Evolutionary conservation across 37 sponge, comb jelly and placozoan genomes (phyloP), one percentile per base, ranked within the genome.

Genomic region (Halichondria panicea): DNA sequence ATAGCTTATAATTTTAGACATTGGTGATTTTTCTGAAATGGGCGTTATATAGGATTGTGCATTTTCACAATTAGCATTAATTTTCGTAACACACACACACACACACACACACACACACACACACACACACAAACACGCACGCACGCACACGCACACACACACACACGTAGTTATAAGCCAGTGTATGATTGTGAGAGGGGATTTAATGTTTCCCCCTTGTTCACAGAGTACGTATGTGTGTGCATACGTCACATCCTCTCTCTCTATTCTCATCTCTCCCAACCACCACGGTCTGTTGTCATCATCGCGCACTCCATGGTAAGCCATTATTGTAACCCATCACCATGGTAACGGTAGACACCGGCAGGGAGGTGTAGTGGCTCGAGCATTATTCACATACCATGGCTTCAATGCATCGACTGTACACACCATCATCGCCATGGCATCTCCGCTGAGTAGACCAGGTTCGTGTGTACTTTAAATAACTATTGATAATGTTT

Each of bases 231-330:
- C 69, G 81, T 84, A 32, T 66, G 65, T 43, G 41, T 31, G 25
- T 79, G 76, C 44, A 80, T 90, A 68, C 12, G 30, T 1, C 81
- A 81, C 46, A 90, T 90, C 64, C 87, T 90, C 36, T 80, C 90
- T 7, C 67, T 84, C 54, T 90, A 90, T 64, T 31, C 50, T 1
- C 8, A 32, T 25, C 6, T 59, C 8, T 34, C 34, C 43, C 35
- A 33, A 37, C 77, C 61, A 11, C 86, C 86, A 3, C 62, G 25
- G 37, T 74, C 90, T 19, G 81, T 90, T 32, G 66, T 70, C 13
- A 68, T 90, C 42, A 31, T 90, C 8, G 86, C 67, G 4, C 90
- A 90, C 59, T 90, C 90, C 19, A 90, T 90, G 86, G 89, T 88
- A 34, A 41, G 56, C 30, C 12, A 46, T 1, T 63, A 38, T 22